A percentile compares a stretch with the other conserved stretches of the same genome.
These are phyloP conservation scores for Muricea muricata DNA, from an alignment of 92 coral and sea anemone genomes.

Conservation along the genomic window DNA sequence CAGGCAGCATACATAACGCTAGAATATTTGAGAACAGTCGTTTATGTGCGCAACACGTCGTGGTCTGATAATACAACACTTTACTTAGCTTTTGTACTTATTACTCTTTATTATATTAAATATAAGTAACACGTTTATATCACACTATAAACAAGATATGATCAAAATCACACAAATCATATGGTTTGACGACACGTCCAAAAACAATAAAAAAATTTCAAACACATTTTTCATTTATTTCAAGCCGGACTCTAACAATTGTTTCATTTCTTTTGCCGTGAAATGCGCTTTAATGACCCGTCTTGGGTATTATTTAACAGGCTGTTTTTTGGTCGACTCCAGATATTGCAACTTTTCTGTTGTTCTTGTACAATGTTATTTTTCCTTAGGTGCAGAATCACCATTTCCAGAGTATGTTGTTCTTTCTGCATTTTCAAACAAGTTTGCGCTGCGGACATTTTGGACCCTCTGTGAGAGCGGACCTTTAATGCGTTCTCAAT, in stretches of 20 bases:
- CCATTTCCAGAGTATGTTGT: not conserved
- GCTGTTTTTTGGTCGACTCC: not conserved
- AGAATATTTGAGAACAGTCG: constrained; percentile 35
- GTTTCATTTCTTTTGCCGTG: not conserved
- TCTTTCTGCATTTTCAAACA: not conserved
- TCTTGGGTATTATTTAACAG: not conserved
- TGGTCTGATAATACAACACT: not conserved
- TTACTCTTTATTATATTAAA: not conserved
- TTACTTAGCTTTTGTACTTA: not conserved
- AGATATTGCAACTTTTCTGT: not conserved
- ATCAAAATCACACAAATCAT: not conserved
- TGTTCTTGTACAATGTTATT: not conserved
- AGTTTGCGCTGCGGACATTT: not conserved
- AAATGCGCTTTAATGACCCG: not conserved
- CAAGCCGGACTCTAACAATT: not conserved
- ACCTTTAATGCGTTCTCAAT: not conserved
- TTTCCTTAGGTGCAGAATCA: not conserved
- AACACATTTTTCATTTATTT: no score
- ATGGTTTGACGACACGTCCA: no score
- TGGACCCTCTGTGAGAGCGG: not conserved
- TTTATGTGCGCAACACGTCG: constrained; percentile 8
- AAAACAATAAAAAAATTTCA: no score
- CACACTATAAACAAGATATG: not conserved
- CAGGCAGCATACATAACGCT: not conserved
- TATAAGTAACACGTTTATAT: not conserved